These are phyloP conservation scores for Olivierus martensii DNA, from an alignment of 1,140 invertebrate species.

Conservation along the genomic window DNA sequence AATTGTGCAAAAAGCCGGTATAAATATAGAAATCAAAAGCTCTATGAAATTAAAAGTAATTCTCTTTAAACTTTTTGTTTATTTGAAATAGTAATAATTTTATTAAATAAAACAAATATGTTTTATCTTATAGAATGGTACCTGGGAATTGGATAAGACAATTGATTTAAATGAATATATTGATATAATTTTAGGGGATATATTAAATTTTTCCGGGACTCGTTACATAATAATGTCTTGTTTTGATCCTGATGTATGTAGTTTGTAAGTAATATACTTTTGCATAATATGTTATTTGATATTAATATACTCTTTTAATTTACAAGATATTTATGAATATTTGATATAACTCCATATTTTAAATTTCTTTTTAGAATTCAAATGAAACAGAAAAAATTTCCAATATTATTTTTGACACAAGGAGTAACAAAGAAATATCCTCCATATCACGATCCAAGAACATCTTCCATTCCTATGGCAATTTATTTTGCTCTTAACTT, in stretches of 20 bases:
- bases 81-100: no score
- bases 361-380: no score
- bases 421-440: neutral
- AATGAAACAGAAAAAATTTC: neutral
- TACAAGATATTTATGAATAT: no score
- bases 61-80: no score
- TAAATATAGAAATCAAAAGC: neutral
- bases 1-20: neutral
- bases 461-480: neutral
- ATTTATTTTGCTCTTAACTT: neutral
- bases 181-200: neutral
- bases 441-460: neutral
- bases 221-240: neutral
- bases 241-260: neutral
- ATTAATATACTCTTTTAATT: no score
- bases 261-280: no score
- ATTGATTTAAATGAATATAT: neutral
- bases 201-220: neutral
- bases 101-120: no score
- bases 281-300: no score
- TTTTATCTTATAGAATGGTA: no score
- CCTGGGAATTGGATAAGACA: neutral
- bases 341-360: no score
- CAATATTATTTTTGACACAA: neutral
- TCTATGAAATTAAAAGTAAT: neutral